Evolutionary conservation across 2,797 vertebrate genomes (phyloP).

Genomic region (Margarornis squamiger): DNA sequence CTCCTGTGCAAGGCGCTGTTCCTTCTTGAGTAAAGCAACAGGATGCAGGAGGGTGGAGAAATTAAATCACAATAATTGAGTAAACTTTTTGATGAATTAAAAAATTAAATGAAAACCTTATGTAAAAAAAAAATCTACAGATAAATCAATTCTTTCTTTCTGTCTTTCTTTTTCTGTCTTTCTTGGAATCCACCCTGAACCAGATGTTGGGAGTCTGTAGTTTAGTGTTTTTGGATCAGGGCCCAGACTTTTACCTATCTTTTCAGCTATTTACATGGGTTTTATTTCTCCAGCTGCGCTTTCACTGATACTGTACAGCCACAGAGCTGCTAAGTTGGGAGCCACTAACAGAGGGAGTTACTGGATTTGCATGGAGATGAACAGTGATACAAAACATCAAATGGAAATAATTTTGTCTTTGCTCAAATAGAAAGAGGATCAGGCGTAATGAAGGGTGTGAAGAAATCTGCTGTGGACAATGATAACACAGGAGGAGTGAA

Average conservation of each 20-base stretch:
- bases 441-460: slow-evolving; percentile 54
- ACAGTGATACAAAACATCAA: slow-evolving; percentile 31
- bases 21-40: background rate
- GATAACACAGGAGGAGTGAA: slow-evolving; percentile 38
- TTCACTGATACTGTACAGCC: slow-evolving; percentile 71
- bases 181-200: slow-evolving; percentile 87
- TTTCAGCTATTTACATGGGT: slow-evolving; percentile 92
- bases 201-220: slow-evolving; percentile 91
- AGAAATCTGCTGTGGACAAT: slow-evolving; percentile 54
- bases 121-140: slow-evolving; percentile 38
- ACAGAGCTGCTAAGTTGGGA: slow-evolving; percentile 63
- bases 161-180: slow-evolving; percentile 45
- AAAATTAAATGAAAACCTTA: slow-evolving; percentile 24
- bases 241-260: slow-evolving; percentile 93
- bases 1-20: background rate
- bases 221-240: slow-evolving; percentile 85
- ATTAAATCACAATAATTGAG: background rate
- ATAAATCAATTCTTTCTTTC: slow-evolving; percentile 36
- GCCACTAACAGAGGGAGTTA: slow-evolving; percentile 55
- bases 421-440: slow-evolving; percentile 17
- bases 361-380: slow-evolving; percentile 56
- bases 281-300: slow-evolving; percentile 87
- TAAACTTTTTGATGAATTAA: slow-evolving; percentile 10
- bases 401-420: slow-evolving; percentile 54
- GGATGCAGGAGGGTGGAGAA: background rate